Evolutionary conservation across 2,113 vertebrate genomes (phyloP).

Genomic region (Tamias sibiricus): DNA sequence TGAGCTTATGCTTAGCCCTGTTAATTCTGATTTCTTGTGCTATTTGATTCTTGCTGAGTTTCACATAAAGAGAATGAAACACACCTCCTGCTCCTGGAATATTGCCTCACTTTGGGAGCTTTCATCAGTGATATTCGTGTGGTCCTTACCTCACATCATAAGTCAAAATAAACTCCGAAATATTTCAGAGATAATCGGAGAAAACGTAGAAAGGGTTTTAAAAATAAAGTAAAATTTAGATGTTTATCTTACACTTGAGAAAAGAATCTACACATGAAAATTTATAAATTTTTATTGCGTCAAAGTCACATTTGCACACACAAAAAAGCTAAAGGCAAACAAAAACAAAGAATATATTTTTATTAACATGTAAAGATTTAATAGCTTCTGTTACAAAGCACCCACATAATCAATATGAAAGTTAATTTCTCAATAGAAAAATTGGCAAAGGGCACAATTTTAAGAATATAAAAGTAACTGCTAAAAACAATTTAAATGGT

Average conservation of each 20-base stretch:
- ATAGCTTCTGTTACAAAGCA: neutral
- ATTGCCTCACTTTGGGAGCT: neutral
- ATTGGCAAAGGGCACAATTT: constrained; percentile 27
- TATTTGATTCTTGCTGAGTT: neutral
- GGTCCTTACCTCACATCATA: neutral
- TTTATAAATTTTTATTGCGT: neutral
- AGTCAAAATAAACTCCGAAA: constrained; percentile 9
- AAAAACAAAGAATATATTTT: constrained; percentile 30
- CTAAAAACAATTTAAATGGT: constrained; percentile 31
- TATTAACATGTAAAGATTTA: neutral
- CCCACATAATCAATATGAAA: constrained; percentile 34
- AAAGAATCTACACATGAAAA: constrained; percentile 37
- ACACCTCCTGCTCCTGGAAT: neutral
- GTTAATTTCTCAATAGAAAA: constrained; percentile 3
- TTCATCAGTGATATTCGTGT: neutral
- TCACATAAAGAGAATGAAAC: neutral
- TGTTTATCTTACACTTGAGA: constrained; percentile 27
- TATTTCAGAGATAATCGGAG: neutral
- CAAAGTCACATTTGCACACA: constrained; percentile 5
- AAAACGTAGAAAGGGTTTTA: neutral
- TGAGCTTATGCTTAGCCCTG: neutral
- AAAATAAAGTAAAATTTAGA: constrained; percentile 35
- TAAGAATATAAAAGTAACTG: neutral
- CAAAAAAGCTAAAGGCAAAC: neutral
- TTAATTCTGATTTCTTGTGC: neutral